Evolutionary conservation across 2,888 invertebrate genomes (phyloP), one percentile per base, ranked within the genome.

Genomic region (Mactromeris polynyma): DNA sequence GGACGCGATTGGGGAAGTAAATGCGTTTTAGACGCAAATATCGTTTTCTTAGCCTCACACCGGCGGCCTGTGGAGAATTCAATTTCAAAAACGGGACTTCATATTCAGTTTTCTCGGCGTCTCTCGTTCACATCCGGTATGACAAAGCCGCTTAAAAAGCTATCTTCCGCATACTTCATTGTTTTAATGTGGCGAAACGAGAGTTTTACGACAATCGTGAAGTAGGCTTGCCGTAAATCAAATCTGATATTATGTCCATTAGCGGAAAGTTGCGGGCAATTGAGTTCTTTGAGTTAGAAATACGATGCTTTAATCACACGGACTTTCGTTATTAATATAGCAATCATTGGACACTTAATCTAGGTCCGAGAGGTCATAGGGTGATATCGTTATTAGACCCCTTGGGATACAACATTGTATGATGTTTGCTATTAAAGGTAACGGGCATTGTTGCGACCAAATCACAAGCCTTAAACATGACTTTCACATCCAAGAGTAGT

Each of bases 111-210:
- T 40, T 36, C 86, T 36, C 81, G 64, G 36, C 51, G 81, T 84
- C 69, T 38, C 83, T 54, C 83, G 80, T 83, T 84, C 42, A 83
- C 80, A 73, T 46, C 82, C 78, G 85, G 87, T 82, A 81, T 79
- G 82, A 84, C 85, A 85, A 89, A 89, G 83, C 82, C 85, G 73
- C 82, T 89, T 87, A 89, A 89, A 89, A 89, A 85, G 85, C 85
- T 80, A 88, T 90, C 85, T 88, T 83, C 86, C 83, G 64, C 54
- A 78, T 79, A 83, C 77, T 79, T 85, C 73, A 89, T 91, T 91
- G 91, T 89, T 91, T 89, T 87, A 87, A 89, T 89, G 89, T 89
- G 86, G 78, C 83, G 82, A 89, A 89, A 91, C 81, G 91, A 87
- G 91, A 89, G 58, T 91, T 91, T 91, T 89, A 91, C 86, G 86